A percentile compares a stretch with the other conserved stretches of the same genome.
Conservation (phyloP, 2,113 vertebrate genomes). For the Montifringilla adamsi region DNA sequence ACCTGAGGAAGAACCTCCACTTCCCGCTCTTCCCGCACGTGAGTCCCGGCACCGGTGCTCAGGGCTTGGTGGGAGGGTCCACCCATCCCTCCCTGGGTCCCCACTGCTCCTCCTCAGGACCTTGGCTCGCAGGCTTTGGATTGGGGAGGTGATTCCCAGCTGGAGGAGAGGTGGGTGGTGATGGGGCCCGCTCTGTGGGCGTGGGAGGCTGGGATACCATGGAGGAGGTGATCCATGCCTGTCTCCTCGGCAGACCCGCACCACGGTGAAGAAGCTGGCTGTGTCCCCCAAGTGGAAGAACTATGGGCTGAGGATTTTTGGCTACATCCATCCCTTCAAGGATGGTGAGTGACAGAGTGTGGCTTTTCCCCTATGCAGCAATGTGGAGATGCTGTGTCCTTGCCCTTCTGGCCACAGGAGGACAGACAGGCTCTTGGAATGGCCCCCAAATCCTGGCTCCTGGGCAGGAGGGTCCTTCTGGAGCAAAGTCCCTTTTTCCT, state of each 20-base stretch:
- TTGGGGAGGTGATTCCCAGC: background rate
- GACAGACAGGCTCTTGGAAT: background rate
- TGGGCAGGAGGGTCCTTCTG: background rate
- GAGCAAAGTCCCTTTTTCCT: background rate
- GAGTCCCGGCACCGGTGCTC: constrained; percentile 43
- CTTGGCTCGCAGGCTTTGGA: background rate
- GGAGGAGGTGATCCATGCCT: accelerated
- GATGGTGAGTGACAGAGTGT: constrained; percentile 79
- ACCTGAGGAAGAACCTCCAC: constrained; percentile 92
- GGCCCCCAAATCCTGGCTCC: background rate
- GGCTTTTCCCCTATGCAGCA: background rate
- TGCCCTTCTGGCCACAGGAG: accelerated
- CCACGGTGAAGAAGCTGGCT: constrained; percentile 90
- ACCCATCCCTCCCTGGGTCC: accelerated
- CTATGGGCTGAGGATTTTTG: constrained; percentile 94
- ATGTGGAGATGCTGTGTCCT: accelerated
- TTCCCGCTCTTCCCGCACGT: constrained; percentile 96
- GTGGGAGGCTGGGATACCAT: accelerated
- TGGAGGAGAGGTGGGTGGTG: background rate
- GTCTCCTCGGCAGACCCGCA: constrained; percentile 80
- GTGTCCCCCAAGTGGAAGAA: constrained; percentile 99
- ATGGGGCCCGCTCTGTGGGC: background rate
- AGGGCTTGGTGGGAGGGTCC: accelerated
- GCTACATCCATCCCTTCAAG: constrained; percentile 94
- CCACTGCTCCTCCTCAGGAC: background rate